Evolutionary conservation across 2,888 invertebrate species (phyloP), one percentile per base, ranked within the genome.

Genomic region (Eilema caniola): DNA sequence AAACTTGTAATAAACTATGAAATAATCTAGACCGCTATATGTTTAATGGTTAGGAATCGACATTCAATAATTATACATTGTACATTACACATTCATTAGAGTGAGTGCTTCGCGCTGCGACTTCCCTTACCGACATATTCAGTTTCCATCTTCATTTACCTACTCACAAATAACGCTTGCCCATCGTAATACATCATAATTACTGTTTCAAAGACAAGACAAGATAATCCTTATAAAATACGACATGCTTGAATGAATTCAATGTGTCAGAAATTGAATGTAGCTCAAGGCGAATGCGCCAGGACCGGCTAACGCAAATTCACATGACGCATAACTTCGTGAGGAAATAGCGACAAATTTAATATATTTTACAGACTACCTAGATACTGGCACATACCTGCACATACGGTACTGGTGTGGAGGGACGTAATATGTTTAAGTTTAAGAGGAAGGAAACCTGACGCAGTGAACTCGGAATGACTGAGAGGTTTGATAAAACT

Each of bases 251-350:
- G 8, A 16, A 28, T 28, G 28, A 28, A 60, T 20, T 16, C 37
- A 28, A 31, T 25, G 23, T 20, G 24, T 23, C 14, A 8, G 53
- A 69, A 61, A 65, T 24, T 63, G 53, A 53, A 65, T 65, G 20
- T 61, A 61, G 33, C 66, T 67, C 72, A 69, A 80, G 64, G 71
- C 68, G n/a, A 74, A 57, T 64, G 62, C 67, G 60, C 66, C 53
- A 62, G 70, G 47, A 69, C 41, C 66, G 12, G 28, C 57, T 64
- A 63, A 56, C 31, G 20, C 16, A 33, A 74, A 71, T 62, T 59
- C 60, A 33, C 57, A 25, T 23, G 25, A 61, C 65, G 53, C 12
- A 20, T 28, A 28, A 28, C 5, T 28, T 23, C 31, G 23, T 47
- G 33, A 53, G 53, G 62, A 67, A 60, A 24, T 64, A 66, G 20